phyloP scores from a whole-genome alignment of 2,888 invertebrate species.

The Euproctis similis region DNA sequence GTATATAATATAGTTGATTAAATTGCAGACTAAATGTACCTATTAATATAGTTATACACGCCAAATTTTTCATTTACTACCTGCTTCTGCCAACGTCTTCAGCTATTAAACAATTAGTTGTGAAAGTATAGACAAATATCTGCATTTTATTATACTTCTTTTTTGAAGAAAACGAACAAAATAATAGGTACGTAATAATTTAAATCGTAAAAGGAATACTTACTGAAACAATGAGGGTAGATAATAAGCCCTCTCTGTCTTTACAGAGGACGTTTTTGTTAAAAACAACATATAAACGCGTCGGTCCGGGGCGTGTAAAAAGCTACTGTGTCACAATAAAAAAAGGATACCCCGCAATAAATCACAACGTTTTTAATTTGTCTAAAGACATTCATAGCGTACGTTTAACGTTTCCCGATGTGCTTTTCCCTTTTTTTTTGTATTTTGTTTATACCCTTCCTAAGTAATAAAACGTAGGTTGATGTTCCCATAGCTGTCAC shows the following conservation, averaged over 20 bases:
- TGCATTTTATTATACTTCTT: too few relatives aligned
- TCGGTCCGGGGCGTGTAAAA: constrained; percentile 17
- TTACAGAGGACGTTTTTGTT: constrained; percentile 4
- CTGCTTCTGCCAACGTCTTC: too few relatives aligned
- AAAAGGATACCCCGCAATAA: constrained; percentile 37
- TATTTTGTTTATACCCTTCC: constrained; percentile 43
- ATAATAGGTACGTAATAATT: too few relatives aligned
- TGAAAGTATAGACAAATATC: too few relatives aligned
- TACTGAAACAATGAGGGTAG: constrained; percentile 3
- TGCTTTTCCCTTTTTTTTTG: constrained; percentile 47
- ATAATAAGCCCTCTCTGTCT: too few relatives aligned
- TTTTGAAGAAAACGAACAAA: too few relatives aligned
- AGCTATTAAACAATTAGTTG: too few relatives aligned
- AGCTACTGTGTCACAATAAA: constrained; percentile 27
- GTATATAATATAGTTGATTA: too few relatives aligned
- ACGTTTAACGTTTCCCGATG: constrained; percentile 44
- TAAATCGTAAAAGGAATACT: too few relatives aligned
- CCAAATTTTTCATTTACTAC: too few relatives aligned
- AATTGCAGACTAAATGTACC: too few relatives aligned
- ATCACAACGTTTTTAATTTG: constrained; percentile 57
- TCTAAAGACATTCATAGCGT: constrained; percentile 43
- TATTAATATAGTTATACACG: too few relatives aligned
- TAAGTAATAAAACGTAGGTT: constrained; percentile 49
- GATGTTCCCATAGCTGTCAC: constrained; percentile 36
- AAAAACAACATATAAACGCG: constrained; percentile 16